These are phyloP conservation scores for cat (Felis catus) DNA, from an alignment of 2,113 vertebrate genomes.

Conservation along the genomic window F.catus_Fca126_mat1.0 CM031414.1:94695501-94696000, in stretches of 20 bases:
- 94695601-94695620: neutral
- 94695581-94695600: neutral
- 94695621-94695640: neutral
- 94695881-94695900: neutral
- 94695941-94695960: neutral
- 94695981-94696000: neutral
- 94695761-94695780: neutral
- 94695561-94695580: neutral
- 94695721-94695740: neutral
- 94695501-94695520: accelerated
- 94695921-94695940: neutral
- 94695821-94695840: neutral
- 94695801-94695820: neutral
- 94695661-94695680: neutral
- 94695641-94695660: neutral
- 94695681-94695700: neutral
- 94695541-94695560: neutral
- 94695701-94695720: neutral
- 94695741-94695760: neutral
- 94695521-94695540: neutral
- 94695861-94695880: neutral
- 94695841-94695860: neutral
- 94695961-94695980: neutral
- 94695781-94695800: neutral
- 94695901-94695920: neutral